Percentiles rank a stretch among this genome's conserved stretches.
phyloP scores from a whole-genome alignment of 2,888 invertebrate genomes.

The Megaustenia siamemsis region DNA sequence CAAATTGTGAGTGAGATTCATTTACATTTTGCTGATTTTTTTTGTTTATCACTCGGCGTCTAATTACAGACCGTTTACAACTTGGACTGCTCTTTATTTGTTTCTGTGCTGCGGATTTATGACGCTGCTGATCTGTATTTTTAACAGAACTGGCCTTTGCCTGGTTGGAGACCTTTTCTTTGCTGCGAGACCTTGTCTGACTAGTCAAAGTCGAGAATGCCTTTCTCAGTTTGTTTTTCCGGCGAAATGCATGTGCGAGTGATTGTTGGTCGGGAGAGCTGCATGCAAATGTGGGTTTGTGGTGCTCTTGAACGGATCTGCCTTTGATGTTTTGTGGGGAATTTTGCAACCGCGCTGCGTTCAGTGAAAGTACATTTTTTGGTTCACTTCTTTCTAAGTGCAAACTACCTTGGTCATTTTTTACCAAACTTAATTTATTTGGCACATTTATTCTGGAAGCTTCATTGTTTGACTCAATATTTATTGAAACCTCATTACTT shows the following conservation, averaged over 20 bases:
- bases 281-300: background rate
- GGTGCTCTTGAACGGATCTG: background rate
- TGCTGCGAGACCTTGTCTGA: background rate
- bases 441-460: too few species aligned
- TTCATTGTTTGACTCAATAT: too few species aligned
- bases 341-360: background rate
- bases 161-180: background rate
- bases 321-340: background rate
- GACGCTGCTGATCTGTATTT: too few species aligned
- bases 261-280: background rate
- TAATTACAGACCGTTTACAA: background rate
- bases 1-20: background rate
- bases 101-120: background rate
- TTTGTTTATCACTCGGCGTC: background rate
- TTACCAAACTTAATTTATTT: too few species aligned
- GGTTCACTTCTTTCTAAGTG: background rate
- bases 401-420: too few species aligned
- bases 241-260: background rate
- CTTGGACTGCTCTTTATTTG: background rate
- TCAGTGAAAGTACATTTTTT: background rate
- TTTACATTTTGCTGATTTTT: background rate
- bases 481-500: too few species aligned
- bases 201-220: background rate
- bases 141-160: too few species aligned
- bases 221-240: background rate